A percentile compares a stretch with the other conserved stretches of the same genome.
These are phyloP conservation scores for Chlorocebus sabaeus DNA, from an alignment of 2,113 vertebrate species.

Conservation along the genomic window DNA sequence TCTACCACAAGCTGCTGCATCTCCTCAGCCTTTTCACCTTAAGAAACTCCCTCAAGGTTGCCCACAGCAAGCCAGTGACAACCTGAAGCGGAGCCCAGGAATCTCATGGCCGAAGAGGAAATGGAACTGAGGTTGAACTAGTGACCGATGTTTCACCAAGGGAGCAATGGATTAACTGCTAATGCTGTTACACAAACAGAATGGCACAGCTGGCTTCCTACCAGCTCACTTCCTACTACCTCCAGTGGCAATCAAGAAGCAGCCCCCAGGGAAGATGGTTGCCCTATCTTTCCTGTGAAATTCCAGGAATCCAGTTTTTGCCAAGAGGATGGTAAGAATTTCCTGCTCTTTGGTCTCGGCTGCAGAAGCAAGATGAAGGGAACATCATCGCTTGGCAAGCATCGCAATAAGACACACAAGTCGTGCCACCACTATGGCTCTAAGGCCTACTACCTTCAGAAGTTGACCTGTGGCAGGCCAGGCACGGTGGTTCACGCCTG, in stretches of 20 bases:
- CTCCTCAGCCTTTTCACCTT: neutral
- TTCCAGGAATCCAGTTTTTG: neutral
- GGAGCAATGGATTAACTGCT: conserved; percentile 36
- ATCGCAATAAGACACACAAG: too few species aligned
- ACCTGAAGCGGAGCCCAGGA: neutral
- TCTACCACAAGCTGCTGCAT: neutral
- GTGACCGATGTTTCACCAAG: neutral
- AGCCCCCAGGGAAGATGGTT: neutral
- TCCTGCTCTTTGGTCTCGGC: neutral
- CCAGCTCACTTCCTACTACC: neutral
- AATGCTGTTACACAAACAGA: neutral
- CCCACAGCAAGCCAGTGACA: neutral
- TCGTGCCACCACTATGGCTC: too few species aligned
- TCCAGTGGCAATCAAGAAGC: conserved; percentile 29
- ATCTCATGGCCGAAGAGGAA: neutral
- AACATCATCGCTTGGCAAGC: too few species aligned
- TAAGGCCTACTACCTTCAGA: too few species aligned
- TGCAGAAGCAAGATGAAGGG: neutral
- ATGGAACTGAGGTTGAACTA: neutral
- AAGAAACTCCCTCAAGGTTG: neutral
- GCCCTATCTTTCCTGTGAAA: neutral
- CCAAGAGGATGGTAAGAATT: neutral
- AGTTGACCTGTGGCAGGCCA: too few species aligned
- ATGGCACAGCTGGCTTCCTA: neutral
- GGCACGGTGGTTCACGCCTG: too few species aligned